Base-by-base conservation (phyloP, 2,888 invertebrate species). In the Chelonus formosanus region DNA sequence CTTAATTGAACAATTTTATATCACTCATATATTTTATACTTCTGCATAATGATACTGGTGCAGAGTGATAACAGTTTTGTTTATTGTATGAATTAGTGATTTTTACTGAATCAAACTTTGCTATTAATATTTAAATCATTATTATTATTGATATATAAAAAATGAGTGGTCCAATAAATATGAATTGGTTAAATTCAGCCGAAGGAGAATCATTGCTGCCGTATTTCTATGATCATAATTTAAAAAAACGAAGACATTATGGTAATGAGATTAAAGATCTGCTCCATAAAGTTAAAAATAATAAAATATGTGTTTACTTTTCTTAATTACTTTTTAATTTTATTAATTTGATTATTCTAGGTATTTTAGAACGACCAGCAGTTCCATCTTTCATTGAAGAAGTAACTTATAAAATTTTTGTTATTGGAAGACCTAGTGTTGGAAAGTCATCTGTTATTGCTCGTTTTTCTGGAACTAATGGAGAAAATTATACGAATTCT, bases 401-500 rank as follows among this genome's bases (percentile, higher is more conserved):
- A 78, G 86, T 86, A 3, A 85, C 85, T 4, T 89, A 88, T 77
- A 89, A 89, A 76, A 77, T 89, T 53, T 86, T 87, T 71, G 81
- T 88, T 70, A 81, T 85, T 45, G 88, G 88, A 4, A 86, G 86
- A 76, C 81, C 85, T 20, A 87, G 87, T 1, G 86, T 86, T 32
- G 88, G 88, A 2, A 89, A 88, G 77, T 86, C 87, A 2, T 84
- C 85, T 20, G 85, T 86, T 0, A 83, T 87, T 40, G 84, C 86
- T 32, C 84, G 86, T 67, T 78, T 89, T 1, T 83, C 87, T 31
- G 88, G 88, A 8, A 79, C 81, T 60, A 76, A 80, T 32, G 76
- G 78, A 44, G 80, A 84, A 4, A 77, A 75, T 40, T 61, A 67
- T 44, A 72, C 70, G 32, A 86, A 87, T 56, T 71, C 76, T 4